A percentile compares a stretch with the other conserved stretches of the same genome.
phyloP scores from a whole-genome alignment of 2,113 vertebrate genomes.

The Myanophis thanlyinensis region DNA sequence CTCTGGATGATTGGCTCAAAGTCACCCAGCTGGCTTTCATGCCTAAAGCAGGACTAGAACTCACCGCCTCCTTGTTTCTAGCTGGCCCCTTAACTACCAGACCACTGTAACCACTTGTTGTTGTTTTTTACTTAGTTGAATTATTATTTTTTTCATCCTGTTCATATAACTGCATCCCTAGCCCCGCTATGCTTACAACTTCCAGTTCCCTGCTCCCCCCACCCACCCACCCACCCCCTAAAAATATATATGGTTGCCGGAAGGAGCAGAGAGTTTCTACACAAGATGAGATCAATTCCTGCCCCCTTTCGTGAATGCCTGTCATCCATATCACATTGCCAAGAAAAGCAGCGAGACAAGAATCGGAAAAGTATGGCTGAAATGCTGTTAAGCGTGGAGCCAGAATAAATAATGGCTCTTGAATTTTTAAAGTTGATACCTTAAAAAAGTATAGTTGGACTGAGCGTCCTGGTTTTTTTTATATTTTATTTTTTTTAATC shows the following conservation, averaged over 20 bases:
- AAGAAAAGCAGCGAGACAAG: conserved; percentile 11
- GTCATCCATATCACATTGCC: background rate
- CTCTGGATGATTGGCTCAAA: too few species aligned
- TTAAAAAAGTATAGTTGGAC: conserved; percentile 18
- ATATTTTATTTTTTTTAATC: conserved; percentile 6
- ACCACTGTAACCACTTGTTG: background rate
- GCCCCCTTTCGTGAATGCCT: background rate
- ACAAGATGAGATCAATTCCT: conserved; percentile 3
- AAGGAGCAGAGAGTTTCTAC: background rate
- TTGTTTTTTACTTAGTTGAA: too few species aligned
- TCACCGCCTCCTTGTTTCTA: background rate
- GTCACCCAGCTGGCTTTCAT: too few species aligned
- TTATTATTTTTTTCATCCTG: background rate
- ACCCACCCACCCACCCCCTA: too few species aligned
- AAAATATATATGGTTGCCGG: background rate
- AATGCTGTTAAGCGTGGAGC: conserved; percentile 6
- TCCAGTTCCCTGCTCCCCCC: background rate
- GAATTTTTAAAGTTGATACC: conserved; percentile 1
- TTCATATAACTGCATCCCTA: background rate
- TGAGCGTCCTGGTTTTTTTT: background rate
- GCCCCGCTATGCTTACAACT: background rate
- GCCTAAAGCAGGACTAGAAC: too few species aligned
- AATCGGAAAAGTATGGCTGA: background rate
- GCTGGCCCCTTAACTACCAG: background rate
- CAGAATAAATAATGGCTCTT: conserved; percentile 10